Evolutionary conservation across 2,888 invertebrate genomes (phyloP).

Genomic region (Nomada ruficornis): DNA sequence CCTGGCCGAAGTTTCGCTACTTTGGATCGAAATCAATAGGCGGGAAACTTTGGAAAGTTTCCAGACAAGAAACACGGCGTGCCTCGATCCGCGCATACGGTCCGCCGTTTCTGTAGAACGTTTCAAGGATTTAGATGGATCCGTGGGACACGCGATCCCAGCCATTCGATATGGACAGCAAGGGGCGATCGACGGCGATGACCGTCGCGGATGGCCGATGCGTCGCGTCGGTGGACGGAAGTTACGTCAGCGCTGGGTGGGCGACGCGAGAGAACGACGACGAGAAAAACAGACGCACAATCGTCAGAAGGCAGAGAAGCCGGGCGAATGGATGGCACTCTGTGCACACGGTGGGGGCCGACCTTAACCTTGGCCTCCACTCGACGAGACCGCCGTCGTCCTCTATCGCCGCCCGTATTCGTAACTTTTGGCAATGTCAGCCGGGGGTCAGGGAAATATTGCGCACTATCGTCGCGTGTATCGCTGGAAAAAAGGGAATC

Average conservation of each 20-base stretch:
- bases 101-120: too few species aligned
- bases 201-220: constrained; percentile 46
- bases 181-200: constrained; percentile 10
- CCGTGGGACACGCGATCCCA: neutral
- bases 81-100: neutral
- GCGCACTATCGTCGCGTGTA: constrained; percentile 54
- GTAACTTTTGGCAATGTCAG: constrained; percentile 81
- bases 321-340: constrained; percentile 31
- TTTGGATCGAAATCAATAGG: constrained; percentile 3
- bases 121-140: neutral
- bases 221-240: constrained; percentile 41
- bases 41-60: constrained; percentile 18
- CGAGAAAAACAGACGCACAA: constrained; percentile 5
- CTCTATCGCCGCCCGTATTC: constrained; percentile 73
- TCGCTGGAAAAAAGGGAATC: neutral
- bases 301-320: constrained; percentile 21
- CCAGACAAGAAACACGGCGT: neutral
- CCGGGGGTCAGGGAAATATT: constrained; percentile 77
- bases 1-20: constrained; percentile 1
- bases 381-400: constrained; percentile 62
- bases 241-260: constrained; percentile 50
- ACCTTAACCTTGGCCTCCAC: constrained; percentile 81
- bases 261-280: constrained; percentile 34
- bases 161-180: neutral
- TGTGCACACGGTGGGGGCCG: constrained; percentile 60